Conservation (phyloP, 2,888 invertebrate genomes). For the Chymomyza caudatula region DNA sequence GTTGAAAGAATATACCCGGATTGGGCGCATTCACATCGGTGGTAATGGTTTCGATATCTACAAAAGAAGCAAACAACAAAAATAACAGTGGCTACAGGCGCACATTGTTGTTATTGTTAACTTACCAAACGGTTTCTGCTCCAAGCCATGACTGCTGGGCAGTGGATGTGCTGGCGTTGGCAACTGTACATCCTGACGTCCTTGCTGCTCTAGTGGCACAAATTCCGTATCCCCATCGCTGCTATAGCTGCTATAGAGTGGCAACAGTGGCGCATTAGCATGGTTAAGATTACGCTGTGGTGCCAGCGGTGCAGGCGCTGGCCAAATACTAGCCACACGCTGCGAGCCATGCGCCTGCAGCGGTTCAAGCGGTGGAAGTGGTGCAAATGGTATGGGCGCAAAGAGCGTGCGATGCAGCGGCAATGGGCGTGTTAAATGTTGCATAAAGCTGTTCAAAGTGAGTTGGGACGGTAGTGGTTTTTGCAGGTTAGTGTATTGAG, state of each 20-base stretch:
- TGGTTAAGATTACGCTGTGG: conserved; percentile 28
- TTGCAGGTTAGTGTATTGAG: conserved; percentile 6
- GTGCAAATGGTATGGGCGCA: conserved; percentile 65
- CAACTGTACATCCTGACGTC: conserved; percentile 45
- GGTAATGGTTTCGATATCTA: conserved; percentile 74
- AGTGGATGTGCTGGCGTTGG: conserved; percentile 12
- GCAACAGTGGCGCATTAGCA: conserved; percentile 63
- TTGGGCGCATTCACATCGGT: conserved; percentile 65
- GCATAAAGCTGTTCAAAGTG: conserved; percentile 62
- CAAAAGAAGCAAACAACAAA: conserved; percentile 2
- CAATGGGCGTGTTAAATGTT: conserved; percentile 70
- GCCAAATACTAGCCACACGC: conserved; percentile 63
- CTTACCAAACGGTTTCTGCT: conserved; percentile 73
- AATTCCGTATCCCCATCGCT: conserved; percentile 68
- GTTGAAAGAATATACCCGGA: conserved; percentile 73
- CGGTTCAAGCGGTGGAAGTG: conserved; percentile 58
- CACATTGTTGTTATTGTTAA: neutral
- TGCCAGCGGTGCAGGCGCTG: conserved; percentile 43
- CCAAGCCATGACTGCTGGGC: conserved; percentile 17
- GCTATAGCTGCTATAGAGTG: conserved; percentile 61
- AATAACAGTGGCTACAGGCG: neutral
- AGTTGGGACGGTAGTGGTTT: conserved; percentile 26
- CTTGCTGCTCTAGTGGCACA: conserved; percentile 68
- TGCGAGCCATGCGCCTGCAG: conserved; percentile 55
- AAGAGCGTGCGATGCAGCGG: conserved; percentile 69